Evolutionary conservation across 2,888 invertebrate genomes (phyloP).

Genomic region (Flexamia atlantica): DNA sequence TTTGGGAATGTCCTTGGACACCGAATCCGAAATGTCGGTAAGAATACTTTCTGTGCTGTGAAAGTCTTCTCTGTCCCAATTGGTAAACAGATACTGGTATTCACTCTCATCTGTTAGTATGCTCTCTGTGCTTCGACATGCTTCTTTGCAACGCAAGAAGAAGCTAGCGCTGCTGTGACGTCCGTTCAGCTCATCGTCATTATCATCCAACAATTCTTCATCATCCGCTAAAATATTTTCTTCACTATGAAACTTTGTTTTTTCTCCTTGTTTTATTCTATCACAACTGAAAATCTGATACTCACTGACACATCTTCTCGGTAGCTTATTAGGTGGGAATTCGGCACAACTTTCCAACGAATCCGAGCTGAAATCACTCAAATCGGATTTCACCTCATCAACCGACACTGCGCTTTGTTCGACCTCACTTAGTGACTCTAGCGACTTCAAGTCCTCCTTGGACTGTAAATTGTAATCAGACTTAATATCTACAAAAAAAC

Average conservation of each 20-base stretch:
- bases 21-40: constrained; percentile 80
- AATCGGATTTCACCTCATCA: constrained; percentile 66
- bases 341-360: constrained; percentile 84
- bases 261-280: constrained; percentile 66
- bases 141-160: constrained; percentile 83
- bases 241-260: constrained; percentile 70
- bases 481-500: constrained; percentile 70
- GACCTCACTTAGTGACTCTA: constrained; percentile 68
- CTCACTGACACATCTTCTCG: constrained; percentile 85
- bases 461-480: constrained; percentile 57
- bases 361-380: constrained; percentile 87
- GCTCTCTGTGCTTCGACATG: constrained; percentile 86
- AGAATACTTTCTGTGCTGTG: constrained; percentile 88
- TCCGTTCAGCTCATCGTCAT: constrained; percentile 67
- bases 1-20: constrained; percentile 67
- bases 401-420: constrained; percentile 64
- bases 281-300: constrained; percentile 81
- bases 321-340: constrained; percentile 73
- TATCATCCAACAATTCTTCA: constrained; percentile 48
- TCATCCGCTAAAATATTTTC: constrained; percentile 70
- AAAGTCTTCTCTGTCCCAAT: constrained; percentile 67
- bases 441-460: constrained; percentile 67
- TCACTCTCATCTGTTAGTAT: constrained; percentile 86
- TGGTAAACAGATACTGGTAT: constrained; percentile 74
- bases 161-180: constrained; percentile 86